Evolutionary conservation across 2,113 vertebrate species (phyloP).

Genomic region (Hylia prasina): DNA sequence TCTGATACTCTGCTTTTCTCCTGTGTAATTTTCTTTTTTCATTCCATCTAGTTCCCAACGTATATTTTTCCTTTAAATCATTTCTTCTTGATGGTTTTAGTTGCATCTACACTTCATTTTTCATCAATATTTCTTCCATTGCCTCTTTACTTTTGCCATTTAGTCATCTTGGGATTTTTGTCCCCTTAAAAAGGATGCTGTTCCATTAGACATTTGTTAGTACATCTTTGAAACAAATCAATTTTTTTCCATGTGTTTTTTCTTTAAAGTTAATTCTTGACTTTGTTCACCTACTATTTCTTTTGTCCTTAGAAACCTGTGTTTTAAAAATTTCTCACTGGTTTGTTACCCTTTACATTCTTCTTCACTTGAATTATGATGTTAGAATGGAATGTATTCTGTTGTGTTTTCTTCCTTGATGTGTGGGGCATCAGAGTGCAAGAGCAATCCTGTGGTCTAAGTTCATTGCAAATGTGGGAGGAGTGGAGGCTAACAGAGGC

Average conservation of each 20-base stretch:
- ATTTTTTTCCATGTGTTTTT: not conserved
- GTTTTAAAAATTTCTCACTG: not conserved
- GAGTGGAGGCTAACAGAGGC: not conserved
- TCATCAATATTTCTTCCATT: conserved; percentile 65
- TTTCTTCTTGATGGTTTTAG: conserved; percentile 61
- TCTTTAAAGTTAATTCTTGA: conserved; percentile 36
- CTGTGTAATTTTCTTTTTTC: conserved; percentile 64
- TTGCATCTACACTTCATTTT: conserved; percentile 47
- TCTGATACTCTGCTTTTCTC: conserved; percentile 58
- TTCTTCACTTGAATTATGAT: not conserved
- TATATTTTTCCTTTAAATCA: conserved; percentile 69
- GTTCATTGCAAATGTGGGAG: not conserved
- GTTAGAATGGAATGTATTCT: not conserved
- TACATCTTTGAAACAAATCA: conserved; percentile 55
- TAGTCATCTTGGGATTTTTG: conserved; percentile 57
- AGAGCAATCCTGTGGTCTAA: not conserved
- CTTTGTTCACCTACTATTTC: conserved; percentile 10
- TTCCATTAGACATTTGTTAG: conserved; percentile 61
- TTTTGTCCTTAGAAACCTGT: conserved; percentile 20
- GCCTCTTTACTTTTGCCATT: conserved; percentile 61
- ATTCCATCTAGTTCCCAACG: conserved; percentile 36
- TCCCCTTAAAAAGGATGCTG: conserved; percentile 50
- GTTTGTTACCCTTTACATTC: not conserved
- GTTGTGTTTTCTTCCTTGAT: not conserved
- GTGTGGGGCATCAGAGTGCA: not conserved